Evolutionary conservation across 2,113 vertebrate genomes (phyloP).

Genomic region (Butastur rufipennis): DNA sequence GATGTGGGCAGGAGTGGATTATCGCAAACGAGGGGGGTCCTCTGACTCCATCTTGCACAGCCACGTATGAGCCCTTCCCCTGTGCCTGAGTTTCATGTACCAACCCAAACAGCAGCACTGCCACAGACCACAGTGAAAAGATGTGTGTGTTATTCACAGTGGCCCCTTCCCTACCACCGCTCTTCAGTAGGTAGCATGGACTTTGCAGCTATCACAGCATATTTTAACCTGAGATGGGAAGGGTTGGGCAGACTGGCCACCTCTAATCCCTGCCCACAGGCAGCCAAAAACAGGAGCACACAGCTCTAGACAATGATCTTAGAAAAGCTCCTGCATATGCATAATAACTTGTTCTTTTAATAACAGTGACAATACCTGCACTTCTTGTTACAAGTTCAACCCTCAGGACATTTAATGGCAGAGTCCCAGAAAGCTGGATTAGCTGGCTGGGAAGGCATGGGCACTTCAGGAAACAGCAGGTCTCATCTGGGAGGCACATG

Average conservation of each 20-base stretch:
- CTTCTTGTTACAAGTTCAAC: neutral
- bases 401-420: neutral
- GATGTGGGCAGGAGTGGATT: neutral
- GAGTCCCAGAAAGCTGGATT: neutral
- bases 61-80: neutral
- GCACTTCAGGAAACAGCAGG: neutral
- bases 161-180: neutral
- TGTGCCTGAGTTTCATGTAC: neutral
- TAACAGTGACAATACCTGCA: neutral
- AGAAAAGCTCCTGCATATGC: neutral
- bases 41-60: neutral
- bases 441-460: neutral
- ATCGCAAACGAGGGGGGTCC: neutral
- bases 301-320: neutral
- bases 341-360: neutral
- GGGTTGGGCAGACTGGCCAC: neutral
- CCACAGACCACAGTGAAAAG: neutral
- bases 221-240: neutral
- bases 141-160: accelerated
- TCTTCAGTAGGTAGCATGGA: neutral
- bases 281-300: neutral
- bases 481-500: neutral
- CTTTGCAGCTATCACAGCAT: neutral
- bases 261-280: neutral
- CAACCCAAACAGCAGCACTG: neutral